These are phyloP conservation scores for Dryoscopus gambensis DNA, from an alignment of 2,113 vertebrate genomes.

Conservation along the genomic window DNA sequence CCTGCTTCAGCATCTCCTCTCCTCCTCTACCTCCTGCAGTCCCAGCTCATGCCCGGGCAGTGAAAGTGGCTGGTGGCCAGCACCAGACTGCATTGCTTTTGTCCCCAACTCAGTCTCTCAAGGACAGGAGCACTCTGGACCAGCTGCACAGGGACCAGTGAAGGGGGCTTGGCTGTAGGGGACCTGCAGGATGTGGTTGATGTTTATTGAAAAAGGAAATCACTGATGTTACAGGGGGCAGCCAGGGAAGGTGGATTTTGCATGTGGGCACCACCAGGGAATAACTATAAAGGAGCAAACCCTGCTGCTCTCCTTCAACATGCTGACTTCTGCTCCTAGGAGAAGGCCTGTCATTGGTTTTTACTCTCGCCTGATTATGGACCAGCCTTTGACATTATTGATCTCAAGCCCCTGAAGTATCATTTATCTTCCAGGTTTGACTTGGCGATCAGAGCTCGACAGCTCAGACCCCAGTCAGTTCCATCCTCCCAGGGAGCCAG, in stretches of 20 bases:
- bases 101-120: not conserved
- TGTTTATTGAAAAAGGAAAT: not conserved
- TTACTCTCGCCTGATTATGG: conserved; percentile 26
- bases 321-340: conserved; percentile 8
- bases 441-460: not conserved
- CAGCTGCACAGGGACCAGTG: not conserved
- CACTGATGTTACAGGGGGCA: not conserved
- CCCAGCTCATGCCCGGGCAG: not conserved
- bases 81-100: not conserved
- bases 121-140: not conserved
- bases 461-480: not conserved
- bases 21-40: not conserved
- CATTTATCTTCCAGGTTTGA: conserved; percentile 41
- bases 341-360: conserved; percentile 33
- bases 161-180: rapidly evolving
- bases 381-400: conserved; percentile 47
- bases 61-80: not conserved
- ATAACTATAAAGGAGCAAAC: not conserved
- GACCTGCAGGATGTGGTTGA: not conserved
- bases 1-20: not conserved
- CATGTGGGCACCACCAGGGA: not conserved
- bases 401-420: conserved; percentile 25
- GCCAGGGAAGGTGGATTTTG: not conserved
- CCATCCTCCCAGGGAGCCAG: not conserved
- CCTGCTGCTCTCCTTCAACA: not conserved